A percentile compares a stretch with the other conserved stretches of the same genome.
phyloP scores from a whole-genome alignment of 1,140 invertebrate genomes.

The Kradibia gibbosae region DNA sequence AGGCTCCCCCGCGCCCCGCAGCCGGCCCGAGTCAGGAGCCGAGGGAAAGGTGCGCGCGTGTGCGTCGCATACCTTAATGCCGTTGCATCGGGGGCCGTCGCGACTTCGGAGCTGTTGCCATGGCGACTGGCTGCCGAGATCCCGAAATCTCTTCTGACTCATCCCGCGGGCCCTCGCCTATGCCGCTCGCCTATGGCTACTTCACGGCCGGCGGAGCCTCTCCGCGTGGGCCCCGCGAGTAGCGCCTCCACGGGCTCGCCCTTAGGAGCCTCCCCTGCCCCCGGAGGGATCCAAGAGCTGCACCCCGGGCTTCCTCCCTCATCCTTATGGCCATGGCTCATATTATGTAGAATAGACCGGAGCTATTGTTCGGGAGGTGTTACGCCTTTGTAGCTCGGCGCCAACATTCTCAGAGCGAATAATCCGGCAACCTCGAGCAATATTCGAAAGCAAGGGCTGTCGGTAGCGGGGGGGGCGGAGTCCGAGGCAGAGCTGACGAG shows the following conservation, averaged over 20 bases:
- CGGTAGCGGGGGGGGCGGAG: too few species aligned
- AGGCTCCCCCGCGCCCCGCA: not conserved
- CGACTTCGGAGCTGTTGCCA: constrained; percentile 36
- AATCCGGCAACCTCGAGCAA: too few species aligned
- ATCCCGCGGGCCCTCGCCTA: constrained; percentile 16
- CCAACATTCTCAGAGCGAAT: too few species aligned
- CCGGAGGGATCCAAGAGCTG: not conserved
- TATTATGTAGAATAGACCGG: too few species aligned
- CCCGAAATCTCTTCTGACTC: constrained; percentile 49
- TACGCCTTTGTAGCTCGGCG: too few species aligned
- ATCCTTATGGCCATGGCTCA: too few species aligned
- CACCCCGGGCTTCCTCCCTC: too few species aligned
- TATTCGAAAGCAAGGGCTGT: too few species aligned
- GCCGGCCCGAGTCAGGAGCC: not conserved
- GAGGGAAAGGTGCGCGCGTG: constrained; percentile 19
- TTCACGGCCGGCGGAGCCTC: not conserved
- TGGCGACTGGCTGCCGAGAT: constrained; percentile 39
- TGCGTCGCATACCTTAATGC: constrained; percentile 23
- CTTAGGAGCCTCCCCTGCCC: not conserved
- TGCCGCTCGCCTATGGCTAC: not conserved
- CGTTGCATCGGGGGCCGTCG: constrained; percentile 18
- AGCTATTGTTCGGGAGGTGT: too few species aligned
- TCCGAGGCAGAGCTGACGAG: too few species aligned
- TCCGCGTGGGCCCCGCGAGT: not conserved
- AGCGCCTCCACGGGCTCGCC: not conserved